These are phyloP conservation scores for Cercopithecus neglectus DNA, from an alignment of 2,797 vertebrate genomes.

Conservation along the genomic window DNA sequence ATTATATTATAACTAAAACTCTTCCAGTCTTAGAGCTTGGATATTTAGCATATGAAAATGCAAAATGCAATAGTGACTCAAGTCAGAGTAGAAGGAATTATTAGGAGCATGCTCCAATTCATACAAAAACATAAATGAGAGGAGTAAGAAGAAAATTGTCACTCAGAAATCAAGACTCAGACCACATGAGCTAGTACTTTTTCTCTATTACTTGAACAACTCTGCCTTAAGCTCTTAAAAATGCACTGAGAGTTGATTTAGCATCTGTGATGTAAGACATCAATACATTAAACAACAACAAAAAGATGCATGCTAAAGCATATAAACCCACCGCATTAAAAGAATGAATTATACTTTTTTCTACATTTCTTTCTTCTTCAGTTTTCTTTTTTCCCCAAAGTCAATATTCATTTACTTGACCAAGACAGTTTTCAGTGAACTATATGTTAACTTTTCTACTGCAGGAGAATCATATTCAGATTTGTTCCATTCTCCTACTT, in stretches of 20 bases:
- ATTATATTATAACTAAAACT: not conserved
- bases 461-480: not conserved
- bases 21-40: not conserved
- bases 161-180: not conserved
- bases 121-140: not conserved
- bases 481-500: not conserved
- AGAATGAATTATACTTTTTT: not conserved
- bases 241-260: not conserved
- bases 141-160: not conserved
- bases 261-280: not conserved
- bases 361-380: not conserved
- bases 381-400: not conserved
- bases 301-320: not conserved
- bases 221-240: not conserved
- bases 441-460: not conserved
- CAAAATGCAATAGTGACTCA: not conserved
- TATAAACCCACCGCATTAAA: not conserved
- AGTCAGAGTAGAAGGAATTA: slow-evolving; percentile 6
- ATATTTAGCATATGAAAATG: slow-evolving; percentile 9
- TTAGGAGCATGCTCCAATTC: not conserved
- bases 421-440: not conserved
- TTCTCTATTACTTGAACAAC: not conserved
- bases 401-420: not conserved
- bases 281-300: not conserved
- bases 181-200: not conserved